Conservation (phyloP, 2,113 vertebrate genomes). For the Piaya cayana region DNA sequence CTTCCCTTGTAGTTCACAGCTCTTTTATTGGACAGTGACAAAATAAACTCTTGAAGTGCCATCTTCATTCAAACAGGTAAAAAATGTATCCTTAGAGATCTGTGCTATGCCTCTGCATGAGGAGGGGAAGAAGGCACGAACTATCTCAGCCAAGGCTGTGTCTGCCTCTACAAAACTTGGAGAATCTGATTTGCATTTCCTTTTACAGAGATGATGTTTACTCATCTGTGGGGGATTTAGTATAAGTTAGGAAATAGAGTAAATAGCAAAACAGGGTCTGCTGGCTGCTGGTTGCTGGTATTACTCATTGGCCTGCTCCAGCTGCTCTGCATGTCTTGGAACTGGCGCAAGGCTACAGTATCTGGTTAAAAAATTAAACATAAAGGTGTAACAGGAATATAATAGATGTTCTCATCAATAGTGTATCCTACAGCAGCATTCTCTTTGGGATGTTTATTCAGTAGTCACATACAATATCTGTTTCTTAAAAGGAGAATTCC, state of each 20-base stretch:
- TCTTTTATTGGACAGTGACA: not conserved
- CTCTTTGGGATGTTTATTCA: not conserved
- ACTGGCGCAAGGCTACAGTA: not conserved
- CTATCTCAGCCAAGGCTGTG: not conserved
- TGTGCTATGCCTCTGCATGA: not conserved
- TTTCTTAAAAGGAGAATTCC: not conserved
- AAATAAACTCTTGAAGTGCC: not conserved
- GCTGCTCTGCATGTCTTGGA: not conserved
- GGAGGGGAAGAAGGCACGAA: not conserved
- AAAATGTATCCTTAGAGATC: not conserved
- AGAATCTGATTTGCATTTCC: not conserved
- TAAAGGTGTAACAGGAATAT: not conserved
- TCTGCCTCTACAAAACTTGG: not conserved
- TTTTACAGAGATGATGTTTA: not conserved
- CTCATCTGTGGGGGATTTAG: not conserved
- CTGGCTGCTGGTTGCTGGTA: not conserved
- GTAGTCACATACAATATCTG: not conserved
- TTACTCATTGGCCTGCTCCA: not conserved
- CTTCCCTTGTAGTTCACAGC: not conserved
- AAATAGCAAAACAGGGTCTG: not conserved
- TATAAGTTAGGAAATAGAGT: not conserved
- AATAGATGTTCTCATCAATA: not conserved
- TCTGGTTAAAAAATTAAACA: not conserved
- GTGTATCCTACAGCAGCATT: not conserved
- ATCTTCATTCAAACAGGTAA: not conserved